Evolutionary conservation across 2,113 vertebrate genomes (phyloP).

Genomic region (Chelonoidis abingdonii): DNA sequence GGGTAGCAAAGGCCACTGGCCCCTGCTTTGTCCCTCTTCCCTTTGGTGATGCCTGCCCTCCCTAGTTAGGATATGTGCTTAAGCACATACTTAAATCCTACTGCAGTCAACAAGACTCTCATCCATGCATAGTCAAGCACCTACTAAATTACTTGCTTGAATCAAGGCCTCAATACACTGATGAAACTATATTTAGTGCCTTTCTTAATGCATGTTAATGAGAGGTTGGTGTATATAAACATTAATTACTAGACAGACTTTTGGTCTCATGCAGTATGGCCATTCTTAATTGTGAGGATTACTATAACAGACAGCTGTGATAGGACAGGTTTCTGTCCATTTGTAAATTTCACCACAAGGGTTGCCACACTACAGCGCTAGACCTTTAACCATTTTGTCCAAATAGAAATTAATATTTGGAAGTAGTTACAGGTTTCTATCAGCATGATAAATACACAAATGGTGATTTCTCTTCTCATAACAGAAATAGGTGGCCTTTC

Average conservation of each 20-base stretch:
- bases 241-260: rapidly evolving
- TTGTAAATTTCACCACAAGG: not conserved
- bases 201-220: not conserved
- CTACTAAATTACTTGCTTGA: not conserved
- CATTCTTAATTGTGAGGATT: not conserved
- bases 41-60: too few relatives aligned
- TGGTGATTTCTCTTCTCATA: not conserved
- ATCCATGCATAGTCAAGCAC: too few relatives aligned
- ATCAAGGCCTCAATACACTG: not conserved
- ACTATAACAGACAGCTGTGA: not conserved
- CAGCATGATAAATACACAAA: not conserved
- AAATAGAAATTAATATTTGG: not conserved
- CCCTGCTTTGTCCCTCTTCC: too few relatives aligned
- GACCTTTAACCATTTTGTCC: too few relatives aligned
- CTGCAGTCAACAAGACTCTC: too few relatives aligned
- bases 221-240: not conserved
- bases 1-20: too few relatives aligned
- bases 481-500: not conserved
- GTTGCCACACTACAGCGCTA: not conserved
- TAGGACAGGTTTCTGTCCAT: not conserved
- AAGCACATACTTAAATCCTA: too few relatives aligned
- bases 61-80: too few relatives aligned
- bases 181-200: not conserved
- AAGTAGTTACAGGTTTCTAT: not conserved
- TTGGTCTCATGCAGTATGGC: too few relatives aligned